Base-by-base conservation (phyloP, 2,113 vertebrate genomes). In the Ceuthmochares aereus region DNA sequence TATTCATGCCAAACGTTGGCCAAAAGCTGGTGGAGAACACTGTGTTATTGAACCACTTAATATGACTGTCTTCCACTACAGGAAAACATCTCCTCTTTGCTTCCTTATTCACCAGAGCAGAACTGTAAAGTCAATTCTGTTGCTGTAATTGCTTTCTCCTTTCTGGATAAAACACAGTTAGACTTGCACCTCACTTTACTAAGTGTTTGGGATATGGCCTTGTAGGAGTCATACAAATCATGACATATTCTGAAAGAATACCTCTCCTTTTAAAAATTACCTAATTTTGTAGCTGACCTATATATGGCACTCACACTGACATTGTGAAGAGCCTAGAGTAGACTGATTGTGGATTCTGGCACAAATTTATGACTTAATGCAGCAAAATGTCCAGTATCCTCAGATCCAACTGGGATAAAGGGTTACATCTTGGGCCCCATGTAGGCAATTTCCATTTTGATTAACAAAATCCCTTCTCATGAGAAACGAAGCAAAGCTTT, bases 281-380 rank as follows among this genome's bases (percentile, higher is more conserved):
- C 54, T 66, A 6, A 68, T 87, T 84, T 81, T 85, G 69, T 64
- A 76, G 81, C 58, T 87, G 87, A 72, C 69, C 94, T 51, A 40
- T 60, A 42, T 66, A 54, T 14, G 40, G 40, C 62, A 75, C 54
- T 93, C 32, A 55, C 26, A 55, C 36, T 85, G 78, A 93, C 84
- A 68, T 55, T 73, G 74, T 36, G 10, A 56, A 34, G 54, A 82
- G 36, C 23, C 78, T 32, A 58, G 52, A 87, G 68, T 18, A 78
- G 60, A 63, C 68, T 64, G 87, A 91, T 36, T 82, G 84, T 5
- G 4, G 27, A 95, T 45, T 72, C 62, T 84, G 81, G 36, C 87
- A 84, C 91, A 94, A 76, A 78, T 84, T 47, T 91, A 67, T 91
- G 67, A 93, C 79, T 73, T 79, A 51, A 75, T 58, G 26, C 36